phyloP scores from a whole-genome alignment of 2,113 vertebrate genomes.

The Glareola pratincola region DNA sequence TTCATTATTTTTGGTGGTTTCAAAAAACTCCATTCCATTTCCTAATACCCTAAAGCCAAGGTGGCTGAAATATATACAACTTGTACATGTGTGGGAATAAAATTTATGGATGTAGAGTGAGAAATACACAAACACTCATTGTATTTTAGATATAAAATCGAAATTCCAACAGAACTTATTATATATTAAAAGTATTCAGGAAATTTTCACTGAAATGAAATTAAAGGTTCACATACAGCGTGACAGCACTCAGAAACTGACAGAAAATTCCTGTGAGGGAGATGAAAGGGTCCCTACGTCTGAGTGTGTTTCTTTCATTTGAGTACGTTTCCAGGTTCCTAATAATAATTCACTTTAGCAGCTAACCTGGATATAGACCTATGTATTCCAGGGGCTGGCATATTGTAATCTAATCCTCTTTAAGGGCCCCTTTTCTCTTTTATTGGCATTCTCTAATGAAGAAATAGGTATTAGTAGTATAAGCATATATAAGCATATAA shows the following conservation, averaged over 20 bases:
- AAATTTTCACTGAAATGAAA: background rate
- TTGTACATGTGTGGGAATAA: rapidly evolving
- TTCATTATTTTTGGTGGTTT: background rate
- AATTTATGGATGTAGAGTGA: background rate
- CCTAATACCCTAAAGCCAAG: background rate
- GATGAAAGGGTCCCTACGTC: background rate
- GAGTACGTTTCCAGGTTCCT: background rate
- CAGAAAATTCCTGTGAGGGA: background rate
- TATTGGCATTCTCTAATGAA: background rate
- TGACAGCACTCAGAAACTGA: rapidly evolving
- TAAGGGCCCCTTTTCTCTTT: background rate
- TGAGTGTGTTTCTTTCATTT: background rate
- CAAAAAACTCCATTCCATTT: background rate
- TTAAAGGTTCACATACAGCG: background rate
- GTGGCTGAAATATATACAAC: background rate
- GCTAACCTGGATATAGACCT: background rate
- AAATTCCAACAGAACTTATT: background rate
- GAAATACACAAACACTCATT: background rate
- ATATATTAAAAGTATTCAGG: rapidly evolving
- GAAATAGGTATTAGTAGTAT: background rate
- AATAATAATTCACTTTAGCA: background rate
- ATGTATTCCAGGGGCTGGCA: background rate
- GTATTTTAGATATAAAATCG: background rate
- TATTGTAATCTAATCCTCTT: background rate
- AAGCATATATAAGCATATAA: no score